A percentile compares a stretch with the other conserved stretches of the same genome.
Conservation (phyloP, 2,888 invertebrate species). For the Disparrhopalites patrizii region DNA sequence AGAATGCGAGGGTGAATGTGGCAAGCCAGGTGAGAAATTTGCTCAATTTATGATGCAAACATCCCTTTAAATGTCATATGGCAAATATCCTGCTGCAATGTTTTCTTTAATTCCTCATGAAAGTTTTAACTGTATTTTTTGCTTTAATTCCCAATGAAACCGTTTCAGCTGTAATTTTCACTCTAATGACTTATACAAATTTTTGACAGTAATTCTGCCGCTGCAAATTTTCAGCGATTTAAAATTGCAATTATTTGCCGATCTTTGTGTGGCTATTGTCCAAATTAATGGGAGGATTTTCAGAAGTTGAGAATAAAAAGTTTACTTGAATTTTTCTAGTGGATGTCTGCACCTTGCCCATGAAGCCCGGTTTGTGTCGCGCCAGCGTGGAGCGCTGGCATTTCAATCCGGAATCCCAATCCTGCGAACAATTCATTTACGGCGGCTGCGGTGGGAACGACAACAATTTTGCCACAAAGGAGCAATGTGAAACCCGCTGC, state of each 20-base stretch:
- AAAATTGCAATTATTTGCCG: too few species aligned
- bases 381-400: conserved; percentile 59
- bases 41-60: not conserved
- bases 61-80: too few species aligned
- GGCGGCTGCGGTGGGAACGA: conserved; percentile 75
- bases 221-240: too few species aligned
- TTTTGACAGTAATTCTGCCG: too few species aligned
- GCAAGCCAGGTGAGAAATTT: conserved; percentile 28
- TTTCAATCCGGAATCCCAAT: conserved; percentile 72
- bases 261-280: not conserved
- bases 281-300: not conserved
- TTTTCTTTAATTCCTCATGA: too few species aligned
- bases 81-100: too few species aligned
- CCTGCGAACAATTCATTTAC: conserved; percentile 67
- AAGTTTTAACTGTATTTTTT: too few species aligned
- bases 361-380: conserved; percentile 61
- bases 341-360: conserved; percentile 73
- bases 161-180: too few species aligned
- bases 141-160: too few species aligned
- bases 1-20: conserved; percentile 50
- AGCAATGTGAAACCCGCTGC: conserved; percentile 62
- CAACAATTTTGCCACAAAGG: conserved; percentile 76
- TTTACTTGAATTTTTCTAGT: conserved; percentile 54
- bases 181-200: too few species aligned
- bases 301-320: not conserved